Evolutionary conservation across 2,797 vertebrate species (phyloP), one percentile per base, ranked within the genome.

Genomic region (Gouania willdenowi): DNA sequence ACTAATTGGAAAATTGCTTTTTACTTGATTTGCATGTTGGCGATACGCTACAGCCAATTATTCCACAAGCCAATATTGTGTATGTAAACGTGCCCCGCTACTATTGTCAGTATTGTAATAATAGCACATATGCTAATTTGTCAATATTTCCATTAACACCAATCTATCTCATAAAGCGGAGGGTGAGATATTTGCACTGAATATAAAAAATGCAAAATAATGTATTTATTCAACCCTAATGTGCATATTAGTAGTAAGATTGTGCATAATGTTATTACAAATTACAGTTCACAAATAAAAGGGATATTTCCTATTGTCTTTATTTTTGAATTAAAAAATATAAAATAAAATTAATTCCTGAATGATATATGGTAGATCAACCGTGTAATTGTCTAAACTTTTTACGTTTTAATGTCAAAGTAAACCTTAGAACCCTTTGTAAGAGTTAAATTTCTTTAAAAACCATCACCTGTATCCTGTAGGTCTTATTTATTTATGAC

Each of bases 361-460:
- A 50, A 47, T 37, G 27, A 59, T 25, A 28, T 24, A 26, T 5
- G 3, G 35, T 40, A 41, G 17, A 41, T 64, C 37, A 59, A 9
- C 32, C 41, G 26, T 32, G n/a, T 10, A 25, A 28, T 16, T 41
- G 14, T 41, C 55, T 61, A 21, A 44, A 17, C 21, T 21, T 3
- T 2, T 18, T 26, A 53, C 30, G 26, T 51, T 66, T 53, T 21
- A 41, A 32, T 32, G 34, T 24, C 23, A 24, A 61, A 59, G 35
- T 48, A 44, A 63, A 26, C 12, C 33, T 28, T 34, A 31, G 31
- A 18, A 65, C 74, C 69, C 26, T 55, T 67, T 40, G 19, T 67
- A 55, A 73, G 79, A n/a, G n/a, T 81, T 84, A 82, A 81, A 84
- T 90, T 85, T 84, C 61, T 77, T 66, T 54, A 41, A 59, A 47